phyloP scores from a whole-genome alignment of 2,113 vertebrate genomes.

The Gnathonemus echidnorhynchus region DNA sequence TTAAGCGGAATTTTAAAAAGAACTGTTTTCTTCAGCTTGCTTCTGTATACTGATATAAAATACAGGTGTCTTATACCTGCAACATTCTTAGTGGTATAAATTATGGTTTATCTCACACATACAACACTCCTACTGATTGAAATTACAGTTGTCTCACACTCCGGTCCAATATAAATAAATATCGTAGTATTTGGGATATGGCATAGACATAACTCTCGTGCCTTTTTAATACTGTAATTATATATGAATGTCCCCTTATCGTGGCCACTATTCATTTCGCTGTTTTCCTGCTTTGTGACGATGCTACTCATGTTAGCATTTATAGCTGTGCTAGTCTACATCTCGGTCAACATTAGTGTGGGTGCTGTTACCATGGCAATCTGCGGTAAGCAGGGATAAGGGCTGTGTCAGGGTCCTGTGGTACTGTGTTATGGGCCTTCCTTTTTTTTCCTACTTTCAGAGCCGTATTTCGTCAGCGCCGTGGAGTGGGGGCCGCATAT shows the following conservation, averaged over 20 bases:
- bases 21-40: not conserved
- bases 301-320: constrained; percentile 3
- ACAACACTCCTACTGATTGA: not conserved
- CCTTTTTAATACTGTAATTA: not conserved
- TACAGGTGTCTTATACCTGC: not conserved
- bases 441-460: constrained; percentile 48
- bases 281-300: not conserved
- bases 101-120: not conserved
- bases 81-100: not conserved
- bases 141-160: not conserved
- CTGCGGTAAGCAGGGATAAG: not conserved
- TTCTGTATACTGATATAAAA: not conserved
- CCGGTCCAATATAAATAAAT: not conserved
- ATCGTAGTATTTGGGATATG: not conserved
- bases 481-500: constrained; percentile 90
- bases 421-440: not conserved
- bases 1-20: not conserved
- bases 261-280: not conserved
- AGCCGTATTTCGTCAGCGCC: constrained; percentile 87
- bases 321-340: not conserved
- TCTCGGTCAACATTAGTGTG: not conserved
- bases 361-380: constrained; percentile 5
- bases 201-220: not conserved
- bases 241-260: not conserved
- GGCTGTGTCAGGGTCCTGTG: not conserved